Evolutionary conservation across 1,140 invertebrate genomes (phyloP), one percentile per base, ranked within the genome.

Genomic region (Leguminivora glycinivorella): DNA sequence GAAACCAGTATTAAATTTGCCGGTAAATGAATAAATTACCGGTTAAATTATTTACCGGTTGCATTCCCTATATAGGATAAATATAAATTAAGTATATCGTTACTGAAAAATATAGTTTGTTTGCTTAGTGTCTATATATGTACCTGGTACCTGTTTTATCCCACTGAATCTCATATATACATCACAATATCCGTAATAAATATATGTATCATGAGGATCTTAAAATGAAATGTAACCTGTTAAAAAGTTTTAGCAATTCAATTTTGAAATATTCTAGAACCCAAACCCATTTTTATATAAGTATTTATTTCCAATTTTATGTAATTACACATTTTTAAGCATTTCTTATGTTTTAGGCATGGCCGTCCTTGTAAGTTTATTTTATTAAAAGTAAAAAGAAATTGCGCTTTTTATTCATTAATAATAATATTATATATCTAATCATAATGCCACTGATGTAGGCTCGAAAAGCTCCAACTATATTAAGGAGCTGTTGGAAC

Each of bases 311-410:
- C n/a, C n/a, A 43, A 0, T 43, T 43, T 17, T 17, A 9, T 52
- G 19, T 22, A 52, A 52, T 7, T 19, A 52, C 14, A 52, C 7
- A 22, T 52, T 52, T 43, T 74, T 74, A 74, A 74, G 75, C 75
- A 75, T 79, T 79, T 76, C 73, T 73, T 52, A 52, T 22, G 47
- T 52, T 63, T 63, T 63, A 63, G 58, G 58, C 26, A 34, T 17
- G 58, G 26, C 73, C 72, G 75, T 79, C 77, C 77, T 71, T 77
- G 72, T 78, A 78, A 75, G 69, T 73, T 77, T 71, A 74, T 79
- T 77, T 79, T 70, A 79, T 77, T 77, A 77, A 79, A 79, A 77
- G 68, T 52, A 68, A 71, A 71, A 75, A 75, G 7, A 1, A 52
- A 52, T 52, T 52, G 47, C 2, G 47, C 19, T 9, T 52, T 52